Base-by-base conservation (phyloP, 2,113 vertebrate species). In the Acanthochromis polyacanthus region DNA sequence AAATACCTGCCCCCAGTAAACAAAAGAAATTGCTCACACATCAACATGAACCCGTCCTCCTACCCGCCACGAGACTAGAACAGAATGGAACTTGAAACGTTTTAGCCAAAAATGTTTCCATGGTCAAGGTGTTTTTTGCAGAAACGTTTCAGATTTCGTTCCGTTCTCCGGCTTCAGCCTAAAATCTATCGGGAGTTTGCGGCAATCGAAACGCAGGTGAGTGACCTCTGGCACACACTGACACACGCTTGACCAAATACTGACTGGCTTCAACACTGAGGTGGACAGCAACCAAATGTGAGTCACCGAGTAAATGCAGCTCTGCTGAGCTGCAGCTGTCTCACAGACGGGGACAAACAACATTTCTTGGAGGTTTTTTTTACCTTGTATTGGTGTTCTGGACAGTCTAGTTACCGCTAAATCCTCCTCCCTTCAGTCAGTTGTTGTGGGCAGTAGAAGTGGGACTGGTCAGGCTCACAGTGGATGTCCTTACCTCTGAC, bases 131-230 rank as follows among this genome's bases (percentile, higher is more conserved):
- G 95, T 95, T 95, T 95, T 95, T 95, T 93, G 95, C 95, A 94
- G 95, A 95, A 95, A 95, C 95, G 95, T 95, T 95, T 95, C 95
- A 95, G 94, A 95, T 95, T 95, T 95, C 92, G 94, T 94, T 91
- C 89, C 61, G 91, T 95, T 95, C 95, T 93, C 91, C 76, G 38
- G 87, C 93, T 90, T 92, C 93, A 48, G 75, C 40, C 57, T n/a
- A n/a, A 25, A 84, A 89, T 84, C 70, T 66, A 57, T 67, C 19
- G 38, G 83, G 60, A 75, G 36, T 71, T 66, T 79, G 62, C 25
- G n/a, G 63, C 60, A 40, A 55, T 82, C 73, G 23, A 75, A 56
- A 14, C 22, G 0, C 73, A 93, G 92, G 93, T 94, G 89, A 92
- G 93, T 92, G 86, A 85, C 87, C 80, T 67, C 71, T 68, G 70